These are phyloP conservation scores for Drosophila conformis DNA, from an alignment of 2,888 invertebrate genomes.

Conservation along the genomic window DNA sequence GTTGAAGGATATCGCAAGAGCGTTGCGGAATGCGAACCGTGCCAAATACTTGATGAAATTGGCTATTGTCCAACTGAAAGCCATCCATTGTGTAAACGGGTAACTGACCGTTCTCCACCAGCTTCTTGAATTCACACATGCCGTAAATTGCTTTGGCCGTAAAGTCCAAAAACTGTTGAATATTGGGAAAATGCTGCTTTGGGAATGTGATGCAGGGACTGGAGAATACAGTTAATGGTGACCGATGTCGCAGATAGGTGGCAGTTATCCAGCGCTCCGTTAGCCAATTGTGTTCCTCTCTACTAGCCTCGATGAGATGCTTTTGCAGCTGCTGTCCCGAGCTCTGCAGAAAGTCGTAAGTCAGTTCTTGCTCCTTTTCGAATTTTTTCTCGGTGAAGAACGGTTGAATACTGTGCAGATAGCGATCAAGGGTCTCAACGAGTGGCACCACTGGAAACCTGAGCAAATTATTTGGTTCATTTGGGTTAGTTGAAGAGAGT, in stretches of 20 bases:
- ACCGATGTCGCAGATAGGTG: constrained; percentile 93
- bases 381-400: constrained; percentile 90
- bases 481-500: background rate
- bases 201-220: constrained; percentile 95
- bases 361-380: constrained; percentile 87
- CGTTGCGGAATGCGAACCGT: constrained; percentile 92
- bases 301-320: constrained; percentile 89
- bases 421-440: constrained; percentile 91
- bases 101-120: constrained; percentile 85
- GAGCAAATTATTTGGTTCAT: constrained; percentile 7
- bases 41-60: constrained; percentile 94
- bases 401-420: constrained; percentile 91
- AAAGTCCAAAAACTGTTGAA: constrained; percentile 88
- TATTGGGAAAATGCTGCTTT: constrained; percentile 87
- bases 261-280: constrained; percentile 95
- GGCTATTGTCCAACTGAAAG: constrained; percentile 94
- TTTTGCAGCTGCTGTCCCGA: constrained; percentile 85
- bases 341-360: constrained; percentile 82
- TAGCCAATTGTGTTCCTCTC: constrained; percentile 91
- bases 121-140: constrained; percentile 77
- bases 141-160: constrained; percentile 88
- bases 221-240: constrained; percentile 93
- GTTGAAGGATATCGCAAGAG: constrained; percentile 88
- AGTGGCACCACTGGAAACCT: constrained; percentile 92
- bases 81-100: constrained; percentile 92